These are phyloP conservation scores for Ovis canadensis DNA, from an alignment of 2,113 vertebrate species.

Conservation along the genomic window DNA sequence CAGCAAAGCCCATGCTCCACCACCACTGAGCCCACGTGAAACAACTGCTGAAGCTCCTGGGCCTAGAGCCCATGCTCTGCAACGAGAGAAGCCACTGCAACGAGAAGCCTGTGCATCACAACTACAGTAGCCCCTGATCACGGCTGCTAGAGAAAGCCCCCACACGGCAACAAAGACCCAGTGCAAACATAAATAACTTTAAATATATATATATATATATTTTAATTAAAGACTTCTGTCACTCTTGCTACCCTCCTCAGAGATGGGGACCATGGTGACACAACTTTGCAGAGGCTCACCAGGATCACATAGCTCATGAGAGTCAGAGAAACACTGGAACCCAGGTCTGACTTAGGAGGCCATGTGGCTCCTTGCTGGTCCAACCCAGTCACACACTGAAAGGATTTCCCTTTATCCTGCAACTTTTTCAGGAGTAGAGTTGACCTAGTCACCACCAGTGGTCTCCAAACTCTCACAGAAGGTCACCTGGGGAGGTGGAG, in stretches of 20 bases:
- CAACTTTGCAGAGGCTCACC: neutral
- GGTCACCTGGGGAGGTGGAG: neutral
- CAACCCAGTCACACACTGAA: neutral
- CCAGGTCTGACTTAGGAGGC: neutral
- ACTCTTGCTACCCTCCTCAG: neutral
- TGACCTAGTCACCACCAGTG: neutral
- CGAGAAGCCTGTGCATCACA: neutral
- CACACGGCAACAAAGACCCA: neutral
- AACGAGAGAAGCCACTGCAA: neutral
- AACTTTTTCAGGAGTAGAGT: neutral
- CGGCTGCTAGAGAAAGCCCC: neutral
- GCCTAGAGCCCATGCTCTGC: neutral
- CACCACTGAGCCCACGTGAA: neutral
- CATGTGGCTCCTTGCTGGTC: neutral
- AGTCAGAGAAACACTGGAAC: neutral
- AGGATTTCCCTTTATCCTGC: neutral
- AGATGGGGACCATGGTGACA: accelerated
- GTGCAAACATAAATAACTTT: neutral
- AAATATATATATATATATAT: too few species aligned
- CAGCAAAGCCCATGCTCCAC: neutral
- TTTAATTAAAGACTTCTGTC: neutral
- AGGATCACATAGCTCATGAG: neutral
- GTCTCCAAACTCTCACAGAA: neutral
- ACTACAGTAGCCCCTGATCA: neutral
- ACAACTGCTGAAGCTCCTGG: neutral